Percentiles rank a stretch among this genome's conserved stretches.
These are phyloP conservation scores for Coenobita brevimanus DNA, from an alignment of 1,140 invertebrate genomes.

Conservation along the genomic window DNA sequence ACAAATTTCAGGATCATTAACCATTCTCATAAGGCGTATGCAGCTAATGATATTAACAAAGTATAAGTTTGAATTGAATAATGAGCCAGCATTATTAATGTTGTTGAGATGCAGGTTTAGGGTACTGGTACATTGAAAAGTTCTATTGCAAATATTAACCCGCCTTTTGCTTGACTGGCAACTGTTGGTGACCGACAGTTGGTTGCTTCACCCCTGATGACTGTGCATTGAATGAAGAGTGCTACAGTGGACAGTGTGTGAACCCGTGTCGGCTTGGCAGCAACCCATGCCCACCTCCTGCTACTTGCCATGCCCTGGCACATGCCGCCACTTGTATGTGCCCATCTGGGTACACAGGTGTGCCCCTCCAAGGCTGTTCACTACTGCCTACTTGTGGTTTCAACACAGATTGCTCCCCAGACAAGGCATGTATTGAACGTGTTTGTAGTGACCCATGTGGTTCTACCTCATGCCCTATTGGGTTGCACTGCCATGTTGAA, in stretches of 20 bases:
- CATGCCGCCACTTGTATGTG: slow-evolving; percentile 80
- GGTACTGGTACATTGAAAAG: not conserved
- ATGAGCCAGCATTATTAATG: too few species aligned
- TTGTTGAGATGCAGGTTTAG: too few species aligned
- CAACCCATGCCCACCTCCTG: slow-evolving; percentile 85
- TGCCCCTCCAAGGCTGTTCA: slow-evolving; percentile 80
- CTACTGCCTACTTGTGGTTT: slow-evolving; percentile 76
- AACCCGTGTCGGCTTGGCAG: slow-evolving; percentile 73
- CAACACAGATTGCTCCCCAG: slow-evolving; percentile 72
- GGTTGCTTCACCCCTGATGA: slow-evolving; percentile 71
- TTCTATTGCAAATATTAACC: slow-evolving; percentile 14
- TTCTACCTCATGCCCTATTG: slow-evolving; percentile 51
- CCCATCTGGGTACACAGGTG: slow-evolving; percentile 82
- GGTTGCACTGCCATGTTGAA: slow-evolving; percentile 81
- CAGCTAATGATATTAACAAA: too few species aligned
- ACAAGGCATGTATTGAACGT: slow-evolving; percentile 72
- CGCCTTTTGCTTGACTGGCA: slow-evolving; percentile 2
- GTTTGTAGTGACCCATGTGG: slow-evolving; percentile 70
- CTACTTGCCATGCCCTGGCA: slow-evolving; percentile 74
- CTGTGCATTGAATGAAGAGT: slow-evolving; percentile 71
- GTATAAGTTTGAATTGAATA: too few species aligned
- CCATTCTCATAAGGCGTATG: too few species aligned
- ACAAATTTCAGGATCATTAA: too few species aligned
- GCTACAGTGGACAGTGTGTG: slow-evolving; percentile 72
- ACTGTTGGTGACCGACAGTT: slow-evolving; percentile 42